Evolutionary conservation across 2,888 invertebrate genomes (phyloP), one percentile per base, ranked within the genome.

Genomic region (Acholoe squamosa): DNA sequence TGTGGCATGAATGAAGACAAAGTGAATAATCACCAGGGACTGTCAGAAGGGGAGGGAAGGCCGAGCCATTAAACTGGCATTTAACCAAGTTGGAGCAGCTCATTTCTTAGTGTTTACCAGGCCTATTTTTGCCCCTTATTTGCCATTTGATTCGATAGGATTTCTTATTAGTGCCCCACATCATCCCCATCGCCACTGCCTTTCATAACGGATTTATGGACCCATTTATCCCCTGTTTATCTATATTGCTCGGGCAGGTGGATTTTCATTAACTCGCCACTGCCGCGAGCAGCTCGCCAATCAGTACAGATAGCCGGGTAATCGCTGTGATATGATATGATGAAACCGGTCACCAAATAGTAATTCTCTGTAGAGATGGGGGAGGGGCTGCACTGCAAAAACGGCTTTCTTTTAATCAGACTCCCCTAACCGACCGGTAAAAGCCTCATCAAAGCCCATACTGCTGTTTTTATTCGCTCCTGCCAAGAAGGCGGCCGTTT

Each of bases 311-410:
- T 86, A 86, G 86, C 54, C 25, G 54, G 84, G 16, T 86, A 86
- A 86, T 86, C 86, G n/a, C 52, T 54, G 54, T 86, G 86, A 86
- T 86, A 86, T 86, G 86, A 86, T 86, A 86, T 86, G 86, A 86
- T 86, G 86, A 86, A 86, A 43, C 52, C 56, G 86, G 86, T 86
- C 86, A 86, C 28, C 28, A 54, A 31, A 54, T 16, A 56, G 56
- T 86, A 54, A 54, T 86, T 86, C 86, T 7, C 54, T 43, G 43
- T 43, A 43, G 43, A 43, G 43, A 43, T 10, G 43, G 43, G 43
- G 43, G 10, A 10, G 5, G 43, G 43, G 5, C 10, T 3, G 0
- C 5, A 7, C 7, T 0, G 10, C 25, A 86, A 86, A 86, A 86
- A 86, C 86, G 54, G 86, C 54, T 86, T 86, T 86, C 86, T 86